These are phyloP conservation scores for Patiria pectinifera DNA, from an alignment of 53 echinoderm and acorn worm genomes.

Conservation along the genomic window DNA sequence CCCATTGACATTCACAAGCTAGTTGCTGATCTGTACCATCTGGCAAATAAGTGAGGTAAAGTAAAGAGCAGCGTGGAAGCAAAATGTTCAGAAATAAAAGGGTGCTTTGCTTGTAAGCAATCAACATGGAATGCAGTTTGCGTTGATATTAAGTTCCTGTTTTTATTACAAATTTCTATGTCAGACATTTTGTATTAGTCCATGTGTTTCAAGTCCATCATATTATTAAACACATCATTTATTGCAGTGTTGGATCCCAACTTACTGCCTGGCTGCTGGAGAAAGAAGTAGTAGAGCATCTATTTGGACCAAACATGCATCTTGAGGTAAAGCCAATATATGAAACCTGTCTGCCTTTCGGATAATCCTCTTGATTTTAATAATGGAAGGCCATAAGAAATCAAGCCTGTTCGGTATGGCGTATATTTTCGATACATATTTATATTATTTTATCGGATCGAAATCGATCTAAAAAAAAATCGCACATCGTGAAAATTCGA, in stretches of 20 bases:
- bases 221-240: background rate
- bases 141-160: background rate
- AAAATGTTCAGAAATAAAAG: background rate
- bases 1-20: no score
- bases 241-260: conserved; percentile 79
- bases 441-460: no score
- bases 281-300: conserved; percentile 83
- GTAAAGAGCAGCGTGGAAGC: background rate
- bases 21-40: no score
- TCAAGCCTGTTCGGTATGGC: no score
- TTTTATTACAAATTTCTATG: no score
- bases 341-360: no score
- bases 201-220: background rate
- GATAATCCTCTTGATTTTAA: no score
- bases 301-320: conserved; percentile 93
- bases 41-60: background rate
- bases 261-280: conserved; percentile 85
- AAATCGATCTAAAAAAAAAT: no score
- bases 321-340: conserved; percentile 70
- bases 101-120: background rate
- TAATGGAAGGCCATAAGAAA: no score
- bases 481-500: no score
- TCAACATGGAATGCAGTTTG: no score
- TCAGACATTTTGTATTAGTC: background rate
- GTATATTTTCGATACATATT: no score